These are phyloP conservation scores for Brachionus calyciflorus DNA, from an alignment of 1,140 invertebrate species.

Conservation along the genomic window DNA sequence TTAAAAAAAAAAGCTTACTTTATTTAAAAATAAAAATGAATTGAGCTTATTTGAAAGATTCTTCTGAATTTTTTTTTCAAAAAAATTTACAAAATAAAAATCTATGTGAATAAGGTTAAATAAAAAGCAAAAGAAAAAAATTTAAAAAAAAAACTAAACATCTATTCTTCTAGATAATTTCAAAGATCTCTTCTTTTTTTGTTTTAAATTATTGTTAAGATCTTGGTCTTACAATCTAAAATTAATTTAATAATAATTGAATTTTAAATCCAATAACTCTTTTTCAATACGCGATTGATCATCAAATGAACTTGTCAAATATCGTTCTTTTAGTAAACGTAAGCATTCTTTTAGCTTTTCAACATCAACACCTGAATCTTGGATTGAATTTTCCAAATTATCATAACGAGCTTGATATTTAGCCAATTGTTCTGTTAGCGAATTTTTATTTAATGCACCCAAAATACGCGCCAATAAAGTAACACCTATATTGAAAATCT, in stretches of 20 bases:
- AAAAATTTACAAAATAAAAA: too few relatives aligned
- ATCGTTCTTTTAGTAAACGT: slow-evolving; percentile 35
- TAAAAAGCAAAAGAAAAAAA: too few relatives aligned
- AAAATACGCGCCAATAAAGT: slow-evolving; percentile 43
- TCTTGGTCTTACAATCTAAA: not conserved
- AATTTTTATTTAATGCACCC: slow-evolving; percentile 39
- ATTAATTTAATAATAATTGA: slow-evolving; percentile 24
- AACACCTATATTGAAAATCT: slow-evolving; percentile 37
- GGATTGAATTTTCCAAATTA: slow-evolving; percentile 39
- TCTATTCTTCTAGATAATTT: too few relatives aligned
- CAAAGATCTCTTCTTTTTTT: too few relatives aligned
- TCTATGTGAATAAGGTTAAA: too few relatives aligned
- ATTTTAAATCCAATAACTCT: slow-evolving; percentile 37
- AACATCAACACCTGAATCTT: slow-evolving; percentile 35
- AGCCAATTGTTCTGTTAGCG: not conserved
- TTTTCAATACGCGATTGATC: slow-evolving; percentile 34
- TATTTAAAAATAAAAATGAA: too few relatives aligned
- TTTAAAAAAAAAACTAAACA: too few relatives aligned
- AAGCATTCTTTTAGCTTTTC: slow-evolving; percentile 36
- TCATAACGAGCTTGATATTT: slow-evolving; percentile 25
- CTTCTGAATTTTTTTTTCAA: too few relatives aligned
- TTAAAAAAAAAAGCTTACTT: too few relatives aligned
- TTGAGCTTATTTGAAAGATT: too few relatives aligned
- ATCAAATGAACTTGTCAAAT: not conserved
- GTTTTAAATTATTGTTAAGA: not conserved